Evolutionary conservation across 2,797 vertebrate genomes (phyloP).

Genomic region (Ambastaia sidthimunki): DNA sequence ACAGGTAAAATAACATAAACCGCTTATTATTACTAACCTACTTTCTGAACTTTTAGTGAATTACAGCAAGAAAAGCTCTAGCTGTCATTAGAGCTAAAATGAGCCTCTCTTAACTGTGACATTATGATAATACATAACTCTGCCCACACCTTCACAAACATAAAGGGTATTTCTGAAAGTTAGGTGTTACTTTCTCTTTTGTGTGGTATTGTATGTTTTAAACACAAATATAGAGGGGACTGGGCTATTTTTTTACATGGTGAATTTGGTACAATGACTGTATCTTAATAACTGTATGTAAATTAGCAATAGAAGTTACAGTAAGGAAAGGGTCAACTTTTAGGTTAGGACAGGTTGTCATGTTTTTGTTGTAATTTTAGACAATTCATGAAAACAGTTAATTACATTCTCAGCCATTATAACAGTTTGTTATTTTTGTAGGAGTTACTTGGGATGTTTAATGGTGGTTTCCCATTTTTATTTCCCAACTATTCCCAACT

Average conservation of each 20-base stretch:
- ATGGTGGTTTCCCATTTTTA: too few relatives aligned
- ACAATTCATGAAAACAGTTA: too few relatives aligned
- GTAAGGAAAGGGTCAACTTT: too few relatives aligned
- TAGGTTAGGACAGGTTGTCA: too few relatives aligned
- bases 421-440: too few relatives aligned
- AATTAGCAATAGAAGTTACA: too few relatives aligned
- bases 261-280: not conserved
- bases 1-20: conserved; percentile 81
- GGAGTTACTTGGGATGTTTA: too few relatives aligned
- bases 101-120: not conserved
- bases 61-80: not conserved
- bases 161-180: not conserved
- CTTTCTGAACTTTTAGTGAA: not conserved
- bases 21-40: not conserved
- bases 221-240: not conserved
- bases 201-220: not conserved
- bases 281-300: too few relatives aligned
- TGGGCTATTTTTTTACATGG: not conserved
- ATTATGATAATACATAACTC: not conserved
- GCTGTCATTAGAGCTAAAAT: not conserved
- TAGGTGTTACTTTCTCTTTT: not conserved
- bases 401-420: too few relatives aligned
- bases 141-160: not conserved
- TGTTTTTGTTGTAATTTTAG: too few relatives aligned
- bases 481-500: too few relatives aligned